Base-by-base conservation (phyloP, 2,113 vertebrate species). In the Zosterops hypoxanthus region DNA sequence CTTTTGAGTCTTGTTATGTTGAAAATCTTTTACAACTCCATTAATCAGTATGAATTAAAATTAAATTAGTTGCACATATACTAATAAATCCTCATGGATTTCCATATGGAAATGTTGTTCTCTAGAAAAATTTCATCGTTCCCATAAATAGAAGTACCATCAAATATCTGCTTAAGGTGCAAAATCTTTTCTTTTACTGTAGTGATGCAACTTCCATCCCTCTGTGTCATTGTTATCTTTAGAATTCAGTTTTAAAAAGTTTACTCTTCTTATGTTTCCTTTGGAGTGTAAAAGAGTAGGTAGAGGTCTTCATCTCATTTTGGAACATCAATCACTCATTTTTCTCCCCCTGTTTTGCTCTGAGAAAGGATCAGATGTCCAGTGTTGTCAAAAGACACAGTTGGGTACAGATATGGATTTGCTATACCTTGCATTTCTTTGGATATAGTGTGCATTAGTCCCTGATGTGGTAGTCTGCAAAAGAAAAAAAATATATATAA, bases 341-440 rank as follows among this genome's bases (percentile, higher is more conserved):
- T 12, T 15, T 28, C 3, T 3, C 4, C 2, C 6, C 4, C 9
- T 12, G 0, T 60, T 84, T 84, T 64, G 4, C 39, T 78, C 15
- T 78, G 42, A 42, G 31, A 57, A 75, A 33, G 8, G 3, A 77
- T 23, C 6, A 82, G 17, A 49, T 41, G 14, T 52, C n/a, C 46
- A 44, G 9, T 49, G n/a, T 6, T 77, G 24, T 14, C 31, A 73
- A 69, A 78, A 39, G 8, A 42, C 34, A 44, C 3, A 17, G 9
- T 1, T 65, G 26, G 12, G 12, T 53, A 73, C 24, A 47, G 21
- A 29, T 34, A 3, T 47, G 63, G 26, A 33, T 65, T 83, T 31
- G 6, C 5, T 49, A 44, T 8, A 36, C 14, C 8, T 69, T 14
- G 6, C 11, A 34, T 66, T 93, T 66, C 29, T 61, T 49, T 16